phyloP scores from a whole-genome alignment of 2,797 vertebrate species.

The Acipenser oxyrinchus region DNA sequence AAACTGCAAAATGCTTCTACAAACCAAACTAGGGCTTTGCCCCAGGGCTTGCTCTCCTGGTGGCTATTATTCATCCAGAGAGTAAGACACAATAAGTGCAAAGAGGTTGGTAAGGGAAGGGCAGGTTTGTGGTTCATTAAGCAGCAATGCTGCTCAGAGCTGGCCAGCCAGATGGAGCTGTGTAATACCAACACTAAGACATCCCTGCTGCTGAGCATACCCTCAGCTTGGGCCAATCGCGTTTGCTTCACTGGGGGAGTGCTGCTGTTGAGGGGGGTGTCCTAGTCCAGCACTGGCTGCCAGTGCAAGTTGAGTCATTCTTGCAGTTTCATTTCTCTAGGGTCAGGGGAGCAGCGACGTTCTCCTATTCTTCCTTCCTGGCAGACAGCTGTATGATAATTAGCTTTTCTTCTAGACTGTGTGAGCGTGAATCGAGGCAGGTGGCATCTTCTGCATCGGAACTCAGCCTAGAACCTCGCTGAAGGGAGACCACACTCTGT shows the following conservation, averaged over 20 bases:
- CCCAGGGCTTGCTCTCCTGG: too few species aligned
- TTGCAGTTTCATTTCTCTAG: slow-evolving; percentile 32
- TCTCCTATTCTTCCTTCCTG: slow-evolving; percentile 10
- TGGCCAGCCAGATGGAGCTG: slow-evolving; percentile 57
- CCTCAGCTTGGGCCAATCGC: slow-evolving; percentile 7
- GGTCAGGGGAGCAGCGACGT: slow-evolving; percentile 21
- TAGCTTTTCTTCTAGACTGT: slow-evolving; percentile 36
- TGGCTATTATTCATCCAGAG: too few species aligned
- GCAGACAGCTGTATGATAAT: slow-evolving; percentile 78
- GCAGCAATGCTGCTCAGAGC: slow-evolving; percentile 42
- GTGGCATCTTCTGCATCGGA: slow-evolving; percentile 35
- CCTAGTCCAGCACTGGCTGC: slow-evolving; percentile 17
- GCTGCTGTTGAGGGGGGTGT: slow-evolving; percentile 19
- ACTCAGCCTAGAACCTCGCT: neutral
- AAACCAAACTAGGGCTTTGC: too few species aligned
- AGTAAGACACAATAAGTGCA: too few species aligned
- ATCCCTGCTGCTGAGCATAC: slow-evolving; percentile 13
- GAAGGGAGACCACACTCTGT: neutral
- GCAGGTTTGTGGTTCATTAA: slow-evolving; percentile 60
- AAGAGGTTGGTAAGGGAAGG: slow-evolving; percentile 36
- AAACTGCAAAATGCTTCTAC: too few species aligned
- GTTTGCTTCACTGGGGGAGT: slow-evolving; percentile 20
- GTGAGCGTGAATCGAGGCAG: slow-evolving; percentile 37
- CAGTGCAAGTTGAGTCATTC: slow-evolving; percentile 23
- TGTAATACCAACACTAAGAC: slow-evolving; percentile 24